phyloP scores from a whole-genome alignment of 2,797 vertebrate species.

The Etheostoma perlongum region DNA sequence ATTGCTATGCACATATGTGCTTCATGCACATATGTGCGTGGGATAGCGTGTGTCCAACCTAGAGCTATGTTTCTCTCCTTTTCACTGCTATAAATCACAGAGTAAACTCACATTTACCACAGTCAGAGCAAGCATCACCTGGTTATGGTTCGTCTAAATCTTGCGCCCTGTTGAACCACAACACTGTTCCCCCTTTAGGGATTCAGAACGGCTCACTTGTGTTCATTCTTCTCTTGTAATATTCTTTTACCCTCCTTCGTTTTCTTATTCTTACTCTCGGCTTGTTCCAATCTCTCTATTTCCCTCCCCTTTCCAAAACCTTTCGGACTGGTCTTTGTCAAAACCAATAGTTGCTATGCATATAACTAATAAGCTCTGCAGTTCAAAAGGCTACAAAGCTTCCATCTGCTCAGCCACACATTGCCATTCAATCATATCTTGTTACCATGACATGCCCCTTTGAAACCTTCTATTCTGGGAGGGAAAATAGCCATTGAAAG shows the following conservation, averaged over 20 bases:
- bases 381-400: conserved; percentile 57
- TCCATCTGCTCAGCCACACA: conserved; percentile 60
- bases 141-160: conserved; percentile 44
- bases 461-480: conserved; percentile 50
- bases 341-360: conserved; percentile 51
- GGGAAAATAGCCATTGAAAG: conserved; percentile 41
- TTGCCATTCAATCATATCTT: conserved; percentile 65
- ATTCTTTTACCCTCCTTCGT: not conserved
- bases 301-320: conserved; percentile 40
- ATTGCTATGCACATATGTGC: conserved; percentile 9
- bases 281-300: conserved; percentile 37
- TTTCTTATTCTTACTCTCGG: not conserved
- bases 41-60: conserved; percentile 17
- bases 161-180: conserved; percentile 35
- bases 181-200: conserved; percentile 41
- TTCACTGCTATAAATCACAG: conserved; percentile 57
- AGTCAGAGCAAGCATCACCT: conserved; percentile 51
- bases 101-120: conserved; percentile 53
- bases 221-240: conserved; percentile 40
- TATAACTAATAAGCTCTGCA: conserved; percentile 60
- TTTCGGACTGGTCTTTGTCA: conserved; percentile 60
- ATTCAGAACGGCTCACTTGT: conserved; percentile 29
- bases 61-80: conserved; percentile 34
- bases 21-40: conserved; percentile 2
- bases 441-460: conserved; percentile 53